Percentiles rank a stretch among this genome's conserved stretches.
Evolutionary conservation across 2,888 invertebrate genomes (phyloP).

Genomic region (Lacanobia wlatinum): DNA sequence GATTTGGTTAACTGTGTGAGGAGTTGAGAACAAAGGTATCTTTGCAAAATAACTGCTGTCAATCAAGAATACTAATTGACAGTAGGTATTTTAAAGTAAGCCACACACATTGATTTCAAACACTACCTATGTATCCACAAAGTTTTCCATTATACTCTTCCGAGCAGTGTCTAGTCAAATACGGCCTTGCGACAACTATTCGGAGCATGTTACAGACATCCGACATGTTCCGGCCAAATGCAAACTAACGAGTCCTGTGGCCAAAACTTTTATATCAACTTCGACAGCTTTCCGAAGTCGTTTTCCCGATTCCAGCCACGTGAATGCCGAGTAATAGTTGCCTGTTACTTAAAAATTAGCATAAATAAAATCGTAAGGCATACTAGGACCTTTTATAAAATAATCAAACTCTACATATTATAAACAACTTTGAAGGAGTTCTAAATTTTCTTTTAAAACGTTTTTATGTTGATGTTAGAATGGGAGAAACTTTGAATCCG

Average conservation of each 20-base stretch:
- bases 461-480: constrained; percentile 33
- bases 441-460: constrained; percentile 48
- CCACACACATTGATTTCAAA: not conserved
- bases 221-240: constrained; percentile 44
- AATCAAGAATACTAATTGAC: not conserved
- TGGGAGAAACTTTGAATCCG: constrained; percentile 33
- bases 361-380: constrained; percentile 32
- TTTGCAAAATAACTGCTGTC: not conserved
- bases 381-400: constrained; percentile 26
- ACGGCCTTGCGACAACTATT: constrained; percentile 15
- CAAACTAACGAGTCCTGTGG: constrained; percentile 68
- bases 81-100: not conserved
- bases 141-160: not conserved
- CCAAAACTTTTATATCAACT: constrained; percentile 71
- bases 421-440: constrained; percentile 29
- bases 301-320: constrained; percentile 66
- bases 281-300: constrained; percentile 62
- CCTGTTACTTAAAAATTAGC: constrained; percentile 27
- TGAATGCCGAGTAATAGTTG: constrained; percentile 60
- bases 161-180: constrained; percentile 5
- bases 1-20: not conserved
- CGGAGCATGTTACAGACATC: constrained; percentile 25
- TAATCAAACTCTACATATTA: constrained; percentile 36
- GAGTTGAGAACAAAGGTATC: not conserved
- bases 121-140: not conserved